Conservation (phyloP, 2,888 invertebrate genomes). For the Tenodera sinensis region DNA sequence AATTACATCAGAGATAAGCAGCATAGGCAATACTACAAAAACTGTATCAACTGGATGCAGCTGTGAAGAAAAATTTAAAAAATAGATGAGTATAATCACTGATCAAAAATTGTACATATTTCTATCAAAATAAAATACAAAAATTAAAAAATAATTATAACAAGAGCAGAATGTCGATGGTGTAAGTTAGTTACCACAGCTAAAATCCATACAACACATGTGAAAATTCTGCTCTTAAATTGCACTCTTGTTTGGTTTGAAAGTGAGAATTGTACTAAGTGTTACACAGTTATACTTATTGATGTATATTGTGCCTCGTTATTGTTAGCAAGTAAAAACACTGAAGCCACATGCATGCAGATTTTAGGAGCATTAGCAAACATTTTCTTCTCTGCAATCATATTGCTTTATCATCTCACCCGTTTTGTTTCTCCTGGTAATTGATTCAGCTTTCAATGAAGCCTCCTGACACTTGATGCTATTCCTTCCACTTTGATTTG, state of each 20-base stretch:
- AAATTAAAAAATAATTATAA: not conserved
- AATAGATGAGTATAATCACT: not conserved
- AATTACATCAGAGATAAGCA: not conserved
- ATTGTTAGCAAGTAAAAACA: not conserved
- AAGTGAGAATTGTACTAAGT: not conserved
- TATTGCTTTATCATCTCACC: constrained; percentile 14
- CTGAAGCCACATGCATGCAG: not conserved
- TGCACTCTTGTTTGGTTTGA: not conserved
- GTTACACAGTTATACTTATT: not conserved
- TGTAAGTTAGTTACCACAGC: not conserved
- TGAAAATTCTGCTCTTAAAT: not conserved
- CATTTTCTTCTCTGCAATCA: constrained; percentile 8
- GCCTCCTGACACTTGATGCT: constrained; percentile 1
- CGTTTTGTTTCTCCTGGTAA: constrained; percentile 4
- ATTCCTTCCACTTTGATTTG: not conserved
- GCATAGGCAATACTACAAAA: not conserved
- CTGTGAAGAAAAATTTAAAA: not conserved
- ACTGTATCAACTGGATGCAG: not conserved
- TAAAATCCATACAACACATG: not conserved
- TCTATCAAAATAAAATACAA: not conserved
- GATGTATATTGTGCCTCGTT: not conserved
- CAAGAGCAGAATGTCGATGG: not conserved
- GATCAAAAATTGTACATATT: not conserved
- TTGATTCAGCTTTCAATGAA: constrained; percentile 11
- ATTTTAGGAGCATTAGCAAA: constrained; percentile 9